These are phyloP conservation scores for Rafetus swinhoei DNA, from an alignment of 2,113 vertebrate species.

Conservation along the genomic window DNA sequence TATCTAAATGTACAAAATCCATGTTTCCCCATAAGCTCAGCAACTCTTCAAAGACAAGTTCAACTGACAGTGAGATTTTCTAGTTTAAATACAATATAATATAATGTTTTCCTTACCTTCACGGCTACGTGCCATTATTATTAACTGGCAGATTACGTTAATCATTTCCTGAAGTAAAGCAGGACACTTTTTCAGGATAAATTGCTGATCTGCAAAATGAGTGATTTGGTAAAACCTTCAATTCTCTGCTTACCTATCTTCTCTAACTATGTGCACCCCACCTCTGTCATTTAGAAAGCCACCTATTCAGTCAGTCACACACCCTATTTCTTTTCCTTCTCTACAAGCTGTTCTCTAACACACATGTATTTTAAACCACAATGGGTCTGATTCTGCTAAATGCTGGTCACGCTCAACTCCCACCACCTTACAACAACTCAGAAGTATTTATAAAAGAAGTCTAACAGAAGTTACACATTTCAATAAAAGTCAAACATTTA, in stretches of 20 bases:
- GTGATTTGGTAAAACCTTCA: slow-evolving; percentile 20
- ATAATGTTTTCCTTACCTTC: slow-evolving; percentile 85
- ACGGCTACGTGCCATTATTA: slow-evolving; percentile 97
- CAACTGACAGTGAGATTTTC: not conserved
- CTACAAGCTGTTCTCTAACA: not conserved
- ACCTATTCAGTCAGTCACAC: not conserved
- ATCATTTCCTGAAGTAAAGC: slow-evolving; percentile 98
- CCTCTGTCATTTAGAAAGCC: not conserved
- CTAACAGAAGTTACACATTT: not conserved
- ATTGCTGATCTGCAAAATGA: slow-evolving; percentile 91
- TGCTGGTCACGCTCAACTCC: not conserved
- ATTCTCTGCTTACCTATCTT: not conserved
- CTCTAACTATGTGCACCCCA: not conserved
- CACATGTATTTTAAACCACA: not conserved
- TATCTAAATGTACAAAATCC: slow-evolving; percentile 17
- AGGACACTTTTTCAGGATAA: slow-evolving; percentile 95
- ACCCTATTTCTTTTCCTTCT: not conserved
- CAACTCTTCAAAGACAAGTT: not conserved
- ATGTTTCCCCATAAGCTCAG: not conserved
- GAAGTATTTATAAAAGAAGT: not conserved
- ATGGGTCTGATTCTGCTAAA: not conserved
- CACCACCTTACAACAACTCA: not conserved
- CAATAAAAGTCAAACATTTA: not conserved
- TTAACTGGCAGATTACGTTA: slow-evolving; percentile 97
- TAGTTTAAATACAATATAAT: slow-evolving; percentile 16